Conservation (phyloP, 2,888 invertebrate genomes). For the Pseudanteris insignis region DNA sequence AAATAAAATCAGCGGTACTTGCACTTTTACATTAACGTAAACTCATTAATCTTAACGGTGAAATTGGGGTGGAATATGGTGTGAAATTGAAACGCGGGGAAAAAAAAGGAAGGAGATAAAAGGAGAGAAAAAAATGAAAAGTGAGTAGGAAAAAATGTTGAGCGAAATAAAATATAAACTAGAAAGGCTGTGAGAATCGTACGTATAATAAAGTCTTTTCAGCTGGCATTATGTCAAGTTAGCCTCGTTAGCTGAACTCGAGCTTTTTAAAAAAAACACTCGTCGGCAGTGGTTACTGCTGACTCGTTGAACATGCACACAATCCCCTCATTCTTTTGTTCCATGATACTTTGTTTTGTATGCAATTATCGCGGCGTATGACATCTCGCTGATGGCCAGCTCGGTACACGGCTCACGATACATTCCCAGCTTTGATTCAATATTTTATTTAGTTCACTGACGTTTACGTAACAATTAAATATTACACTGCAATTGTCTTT, state of each 20-base stretch:
- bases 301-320: constrained; percentile 65
- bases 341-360: constrained; percentile 46
- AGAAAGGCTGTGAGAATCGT: constrained; percentile 43
- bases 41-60: constrained; percentile 22
- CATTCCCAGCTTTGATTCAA: constrained; percentile 28
- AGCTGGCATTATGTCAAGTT: constrained; percentile 66
- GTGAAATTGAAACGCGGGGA: constrained; percentile 10
- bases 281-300: constrained; percentile 57
- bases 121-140: constrained; percentile 23
- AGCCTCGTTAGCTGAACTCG: constrained; percentile 61
- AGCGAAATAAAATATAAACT: constrained; percentile 38
- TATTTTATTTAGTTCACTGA: constrained; percentile 23
- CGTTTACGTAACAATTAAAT: constrained; percentile 28
- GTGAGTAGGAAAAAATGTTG: constrained; percentile 24
- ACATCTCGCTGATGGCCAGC: constrained; percentile 45
- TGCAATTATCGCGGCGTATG: constrained; percentile 45
- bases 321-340: constrained; percentile 44
- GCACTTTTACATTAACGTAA: constrained; percentile 15
- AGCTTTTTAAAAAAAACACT: constrained; percentile 55
- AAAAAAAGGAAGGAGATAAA: constrained; percentile 12
- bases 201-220: constrained; percentile 62
- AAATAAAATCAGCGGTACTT: constrained; percentile 7
- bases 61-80: constrained; percentile 26
- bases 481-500: constrained; percentile 21
- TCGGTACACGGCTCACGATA: constrained; percentile 21